Percentiles rank a stretch among this genome's conserved stretches.
Conservation (phyloP, 2,888 invertebrate genomes). For the Xanthorhoe designata region DNA sequence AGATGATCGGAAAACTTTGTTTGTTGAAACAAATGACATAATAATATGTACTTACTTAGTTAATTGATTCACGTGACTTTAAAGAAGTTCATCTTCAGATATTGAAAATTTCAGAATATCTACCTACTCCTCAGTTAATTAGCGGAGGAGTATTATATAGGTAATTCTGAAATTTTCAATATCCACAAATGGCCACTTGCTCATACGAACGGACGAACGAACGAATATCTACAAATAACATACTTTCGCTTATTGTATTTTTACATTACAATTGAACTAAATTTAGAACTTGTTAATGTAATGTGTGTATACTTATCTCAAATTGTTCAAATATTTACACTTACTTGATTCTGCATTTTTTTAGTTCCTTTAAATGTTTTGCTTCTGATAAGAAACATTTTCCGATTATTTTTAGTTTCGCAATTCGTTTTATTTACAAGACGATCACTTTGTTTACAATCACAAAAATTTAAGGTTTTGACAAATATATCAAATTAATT, state of each 20-base stretch:
- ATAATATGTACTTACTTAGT: no score
- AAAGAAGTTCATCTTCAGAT: no score
- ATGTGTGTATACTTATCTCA: background rate
- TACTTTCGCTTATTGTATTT: background rate
- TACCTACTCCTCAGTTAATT: no score
- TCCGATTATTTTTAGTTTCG: slow-evolving; percentile 1
- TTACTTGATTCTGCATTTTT: slow-evolving; percentile 30
- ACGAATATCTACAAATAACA: no score
- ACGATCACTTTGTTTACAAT: slow-evolving; percentile 17
- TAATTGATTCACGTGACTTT: no score
- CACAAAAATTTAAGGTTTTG: slow-evolving; percentile 21
- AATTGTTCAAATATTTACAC: slow-evolving; percentile 1
- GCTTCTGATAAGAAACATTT: slow-evolving; percentile 27
- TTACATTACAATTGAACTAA: background rate
- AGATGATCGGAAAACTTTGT: background rate
- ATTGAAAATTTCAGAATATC: no score
- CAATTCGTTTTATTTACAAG: slow-evolving; percentile 16
- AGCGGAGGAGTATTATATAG: no score
- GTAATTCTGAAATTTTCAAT: no score
- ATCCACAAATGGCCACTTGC: no score
- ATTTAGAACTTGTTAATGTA: background rate
- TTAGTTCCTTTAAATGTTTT: slow-evolving; percentile 18
- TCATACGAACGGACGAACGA: no score
- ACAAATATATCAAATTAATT: background rate
- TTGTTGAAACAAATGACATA: background rate